Percentiles rank a stretch among this genome's conserved stretches.
These are phyloP conservation scores for Nipponacmea schrenckii DNA, from an alignment of 2,888 invertebrate species.

Conservation along the genomic window DNA sequence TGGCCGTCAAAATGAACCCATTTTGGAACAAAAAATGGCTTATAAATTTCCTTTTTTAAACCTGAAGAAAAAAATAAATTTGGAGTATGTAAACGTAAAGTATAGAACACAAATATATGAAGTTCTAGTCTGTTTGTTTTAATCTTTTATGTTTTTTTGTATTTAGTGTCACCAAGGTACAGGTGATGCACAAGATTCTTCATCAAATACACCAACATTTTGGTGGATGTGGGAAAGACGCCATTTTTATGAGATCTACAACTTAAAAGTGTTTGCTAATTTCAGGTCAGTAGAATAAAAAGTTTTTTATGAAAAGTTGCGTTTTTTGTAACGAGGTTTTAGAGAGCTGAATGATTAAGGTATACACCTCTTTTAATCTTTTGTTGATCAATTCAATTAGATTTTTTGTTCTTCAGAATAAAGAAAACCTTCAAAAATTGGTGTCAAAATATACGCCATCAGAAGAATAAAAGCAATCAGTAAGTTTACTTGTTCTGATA, in stretches of 20 bases:
- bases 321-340: neutral
- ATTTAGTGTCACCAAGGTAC: constrained; percentile 48
- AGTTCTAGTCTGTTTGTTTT: no score
- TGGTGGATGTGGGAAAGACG: constrained; percentile 66
- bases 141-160: no score
- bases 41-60: no score
- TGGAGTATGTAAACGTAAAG: no score
- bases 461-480: constrained; percentile 56
- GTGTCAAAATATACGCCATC: constrained; percentile 55
- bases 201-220: constrained; percentile 54
- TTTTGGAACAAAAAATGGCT: no score
- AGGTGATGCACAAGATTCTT: constrained; percentile 42
- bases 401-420: constrained; percentile 34
- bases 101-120: no score
- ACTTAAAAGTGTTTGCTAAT: constrained; percentile 60
- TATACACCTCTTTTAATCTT: neutral
- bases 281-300: constrained; percentile 47
- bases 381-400: neutral
- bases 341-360: no score
- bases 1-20: no score
- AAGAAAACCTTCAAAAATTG: constrained; percentile 64
- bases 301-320: neutral
- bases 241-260: constrained; percentile 56
- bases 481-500: constrained; percentile 31
- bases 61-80: no score